A percentile compares a stretch with the other conserved stretches of the same genome.
Evolutionary conservation across 2,113 vertebrate species (phyloP).

Genomic region (Peromyscus polionotus): DNA sequence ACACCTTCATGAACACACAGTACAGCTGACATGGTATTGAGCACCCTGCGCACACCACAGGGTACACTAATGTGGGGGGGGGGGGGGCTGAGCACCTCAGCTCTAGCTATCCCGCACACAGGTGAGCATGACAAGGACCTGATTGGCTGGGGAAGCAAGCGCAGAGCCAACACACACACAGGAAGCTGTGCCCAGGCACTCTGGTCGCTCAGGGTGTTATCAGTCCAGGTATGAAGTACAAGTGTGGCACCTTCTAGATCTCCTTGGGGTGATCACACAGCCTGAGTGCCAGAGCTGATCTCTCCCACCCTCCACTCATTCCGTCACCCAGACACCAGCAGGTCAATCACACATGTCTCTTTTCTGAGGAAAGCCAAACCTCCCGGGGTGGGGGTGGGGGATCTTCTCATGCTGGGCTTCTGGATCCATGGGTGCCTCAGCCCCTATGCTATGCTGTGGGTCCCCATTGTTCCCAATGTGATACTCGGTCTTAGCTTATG

Average conservation of each 20-base stretch:
- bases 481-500: not conserved
- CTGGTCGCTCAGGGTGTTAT: not conserved
- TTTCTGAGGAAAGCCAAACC: not conserved
- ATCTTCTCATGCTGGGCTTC: not conserved
- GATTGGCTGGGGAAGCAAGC: not conserved
- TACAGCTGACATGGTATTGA: accelerated
- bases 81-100: no score
- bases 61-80: no score
- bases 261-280: not conserved
- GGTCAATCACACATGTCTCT: not conserved
- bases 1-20: not conserved
- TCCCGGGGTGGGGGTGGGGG: not conserved
- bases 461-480: not conserved
- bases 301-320: not conserved
- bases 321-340: accelerated
- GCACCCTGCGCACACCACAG: not conserved
- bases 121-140: not conserved
- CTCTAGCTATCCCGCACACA: not conserved
- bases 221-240: not conserved
- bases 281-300: not conserved
- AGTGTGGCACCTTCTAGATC: not conserved
- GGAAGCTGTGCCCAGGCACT: accelerated
- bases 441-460: accelerated
- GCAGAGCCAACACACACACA: not conserved
- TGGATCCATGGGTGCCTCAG: accelerated